A percentile compares a stretch with the other conserved stretches of the same genome.
Conservation (phyloP, 2,113 vertebrate genomes). For the Rattus rattus region DNA sequence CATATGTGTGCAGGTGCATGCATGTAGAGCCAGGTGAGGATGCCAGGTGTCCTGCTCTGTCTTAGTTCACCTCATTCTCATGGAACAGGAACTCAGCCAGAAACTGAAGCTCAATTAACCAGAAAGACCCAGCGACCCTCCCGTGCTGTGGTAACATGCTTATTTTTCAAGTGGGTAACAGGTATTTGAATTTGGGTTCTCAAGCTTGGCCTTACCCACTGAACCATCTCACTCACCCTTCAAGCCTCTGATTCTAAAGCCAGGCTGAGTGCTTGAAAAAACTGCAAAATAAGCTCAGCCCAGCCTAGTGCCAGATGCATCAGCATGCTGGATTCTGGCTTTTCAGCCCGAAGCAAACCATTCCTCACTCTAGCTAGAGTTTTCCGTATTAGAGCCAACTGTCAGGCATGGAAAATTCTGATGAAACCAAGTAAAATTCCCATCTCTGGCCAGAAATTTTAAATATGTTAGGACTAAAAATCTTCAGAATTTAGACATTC, state of each 20-base stretch:
- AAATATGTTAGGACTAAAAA: constrained; percentile 30
- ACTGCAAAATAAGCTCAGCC: background rate
- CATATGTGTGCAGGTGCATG: background rate
- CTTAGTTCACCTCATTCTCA: background rate
- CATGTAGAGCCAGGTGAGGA: background rate
- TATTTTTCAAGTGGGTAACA: background rate
- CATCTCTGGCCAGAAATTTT: constrained; percentile 53
- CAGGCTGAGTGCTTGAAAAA: background rate
- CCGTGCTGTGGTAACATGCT: background rate
- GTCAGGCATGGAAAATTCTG: background rate
- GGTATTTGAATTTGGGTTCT: background rate
- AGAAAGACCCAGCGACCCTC: background rate
- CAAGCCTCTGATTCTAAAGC: background rate
- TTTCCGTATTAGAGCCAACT: constrained; percentile 42
- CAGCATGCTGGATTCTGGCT: background rate
- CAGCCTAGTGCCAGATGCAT: background rate
- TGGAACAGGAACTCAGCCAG: background rate
- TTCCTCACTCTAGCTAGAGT: constrained; percentile 10
- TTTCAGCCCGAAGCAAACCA: background rate
- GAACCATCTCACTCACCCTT: background rate
- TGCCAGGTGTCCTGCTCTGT: background rate
- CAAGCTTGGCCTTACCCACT: background rate
- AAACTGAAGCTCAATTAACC: no score
- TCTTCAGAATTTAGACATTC: constrained; percentile 19
- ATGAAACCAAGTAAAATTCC: background rate